phyloP scores from a whole-genome alignment of 2,113 vertebrate genomes.

The Opisthocomus hoazin region DNA sequence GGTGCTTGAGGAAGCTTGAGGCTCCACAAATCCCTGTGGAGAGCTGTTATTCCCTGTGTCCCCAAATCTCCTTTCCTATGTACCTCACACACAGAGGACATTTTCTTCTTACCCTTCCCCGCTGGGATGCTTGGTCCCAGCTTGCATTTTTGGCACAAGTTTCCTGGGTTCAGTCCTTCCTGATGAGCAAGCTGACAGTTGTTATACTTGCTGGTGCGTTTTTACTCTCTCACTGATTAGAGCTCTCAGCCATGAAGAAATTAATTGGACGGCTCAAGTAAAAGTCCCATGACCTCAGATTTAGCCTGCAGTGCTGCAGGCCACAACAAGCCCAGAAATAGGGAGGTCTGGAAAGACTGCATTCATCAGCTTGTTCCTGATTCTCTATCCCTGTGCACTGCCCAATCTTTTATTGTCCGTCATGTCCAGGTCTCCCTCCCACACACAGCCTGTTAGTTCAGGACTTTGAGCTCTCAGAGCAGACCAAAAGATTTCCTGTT shows the following conservation, averaged over 20 bases:
- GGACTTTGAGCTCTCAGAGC: neutral
- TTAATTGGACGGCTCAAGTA: neutral
- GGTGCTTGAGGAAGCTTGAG: neutral
- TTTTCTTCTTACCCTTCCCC: neutral
- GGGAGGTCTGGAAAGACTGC: neutral
- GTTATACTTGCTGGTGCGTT: neutral
- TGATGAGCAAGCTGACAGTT: neutral
- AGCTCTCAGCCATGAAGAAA: slow-evolving; percentile 3
- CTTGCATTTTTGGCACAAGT: neutral
- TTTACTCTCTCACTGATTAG: neutral
- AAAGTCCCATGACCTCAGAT: neutral
- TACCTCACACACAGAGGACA: neutral
- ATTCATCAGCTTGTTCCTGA: neutral
- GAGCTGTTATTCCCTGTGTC: neutral
- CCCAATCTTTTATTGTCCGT: neutral
- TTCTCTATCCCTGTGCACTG: neutral
- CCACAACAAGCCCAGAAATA: neutral
- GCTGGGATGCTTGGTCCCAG: neutral
- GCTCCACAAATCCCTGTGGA: neutral
- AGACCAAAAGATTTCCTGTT: neutral
- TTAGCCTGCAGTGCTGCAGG: neutral
- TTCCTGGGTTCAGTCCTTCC: neutral
- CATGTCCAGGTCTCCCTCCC: neutral
- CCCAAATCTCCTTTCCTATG: neutral
- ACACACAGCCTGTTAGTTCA: neutral